Conservation (phyloP, 1,140 invertebrate species). For the Triops longicaudatus region DNA sequence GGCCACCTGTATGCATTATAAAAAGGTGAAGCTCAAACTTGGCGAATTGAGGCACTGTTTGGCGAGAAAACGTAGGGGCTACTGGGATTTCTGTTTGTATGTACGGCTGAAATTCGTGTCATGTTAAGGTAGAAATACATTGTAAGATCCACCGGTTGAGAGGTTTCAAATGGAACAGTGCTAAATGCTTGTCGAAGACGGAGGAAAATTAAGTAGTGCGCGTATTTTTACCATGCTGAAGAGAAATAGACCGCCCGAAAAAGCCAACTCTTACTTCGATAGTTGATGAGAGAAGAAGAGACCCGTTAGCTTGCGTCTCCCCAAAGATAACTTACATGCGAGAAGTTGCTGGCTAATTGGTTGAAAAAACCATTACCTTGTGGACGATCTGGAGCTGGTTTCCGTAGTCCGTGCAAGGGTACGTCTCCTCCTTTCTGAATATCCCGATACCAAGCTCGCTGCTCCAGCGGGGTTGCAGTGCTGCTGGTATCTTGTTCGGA, state of each 20-base stretch:
- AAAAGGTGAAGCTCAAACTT: not conserved
- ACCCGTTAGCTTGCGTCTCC: not conserved
- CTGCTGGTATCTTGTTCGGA: constrained; percentile 48
- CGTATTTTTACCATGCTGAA: no score
- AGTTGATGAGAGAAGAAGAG: not conserved
- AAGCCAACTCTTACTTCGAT: not conserved
- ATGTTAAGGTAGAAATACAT: no score
- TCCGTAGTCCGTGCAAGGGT: constrained; percentile 74
- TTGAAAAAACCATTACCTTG: constrained; percentile 54
- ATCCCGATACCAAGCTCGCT: constrained; percentile 69
- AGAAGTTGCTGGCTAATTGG: constrained; percentile 13
- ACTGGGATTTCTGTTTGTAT: not conserved
- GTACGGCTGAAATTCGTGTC: no score
- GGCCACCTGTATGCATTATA: not conserved
- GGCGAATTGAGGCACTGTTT: not conserved
- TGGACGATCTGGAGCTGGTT: constrained; percentile 73
- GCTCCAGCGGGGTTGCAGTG: constrained; percentile 65
- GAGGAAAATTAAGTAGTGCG: no score
- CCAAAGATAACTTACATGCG: not conserved
- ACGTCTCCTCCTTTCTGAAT: constrained; percentile 86
- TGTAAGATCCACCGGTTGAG: no score
- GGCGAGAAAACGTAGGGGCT: not conserved
- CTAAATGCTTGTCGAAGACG: no score
- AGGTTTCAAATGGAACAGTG: no score
- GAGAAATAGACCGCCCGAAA: not conserved